Base-by-base conservation (phyloP, 2,113 vertebrate genomes). In the Elephas maximus region DNA sequence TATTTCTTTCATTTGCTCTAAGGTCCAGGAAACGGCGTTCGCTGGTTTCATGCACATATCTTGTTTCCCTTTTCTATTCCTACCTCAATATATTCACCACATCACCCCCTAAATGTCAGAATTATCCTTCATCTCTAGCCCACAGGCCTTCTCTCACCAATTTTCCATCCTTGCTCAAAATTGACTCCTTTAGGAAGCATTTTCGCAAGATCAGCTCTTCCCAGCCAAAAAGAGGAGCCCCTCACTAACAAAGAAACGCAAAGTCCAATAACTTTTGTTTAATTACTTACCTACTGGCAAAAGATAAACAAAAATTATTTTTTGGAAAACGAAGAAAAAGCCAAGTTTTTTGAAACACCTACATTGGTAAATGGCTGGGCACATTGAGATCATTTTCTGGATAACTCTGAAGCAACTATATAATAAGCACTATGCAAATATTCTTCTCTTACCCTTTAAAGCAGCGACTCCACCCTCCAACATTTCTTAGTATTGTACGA, bases 251-350 rank as follows among this genome's bases (percentile, higher is more conserved):
- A 53, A 69, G 69, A 65, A 60, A 73, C 41, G 17, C 7, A 62
- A 67, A 45, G 91, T 37, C 77, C 84, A 97, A 65, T 57, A 87
- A 85, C 17, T 37, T 37, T 88, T 88, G n/a, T 12, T 77, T 79
- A 87, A 90, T 88, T 82, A 62, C 67, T 74, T 33, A 88, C 69
- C 33, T 84, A 20, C 8, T 33, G 28, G 37, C 17, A 45, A 83
- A 94, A 86, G 15, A 87, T 20, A 69, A 18, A 74, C 51, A 67
- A 57, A 74, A 93, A 9, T 2, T 2, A 17, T 45, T 37, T 51
- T 67, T 88, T 15, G 0, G 37, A 57, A 60, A 65, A 33, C 15
- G 33, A 78, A 67, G 9, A 37, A 90, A 84, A 89, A 53, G 21
- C 15, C 41, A 57, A 80, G 48, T 81, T 67, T 82, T 92, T 94